Base-by-base conservation (phyloP, 2,888 invertebrate genomes). In the Blastobasis adustella region DNA sequence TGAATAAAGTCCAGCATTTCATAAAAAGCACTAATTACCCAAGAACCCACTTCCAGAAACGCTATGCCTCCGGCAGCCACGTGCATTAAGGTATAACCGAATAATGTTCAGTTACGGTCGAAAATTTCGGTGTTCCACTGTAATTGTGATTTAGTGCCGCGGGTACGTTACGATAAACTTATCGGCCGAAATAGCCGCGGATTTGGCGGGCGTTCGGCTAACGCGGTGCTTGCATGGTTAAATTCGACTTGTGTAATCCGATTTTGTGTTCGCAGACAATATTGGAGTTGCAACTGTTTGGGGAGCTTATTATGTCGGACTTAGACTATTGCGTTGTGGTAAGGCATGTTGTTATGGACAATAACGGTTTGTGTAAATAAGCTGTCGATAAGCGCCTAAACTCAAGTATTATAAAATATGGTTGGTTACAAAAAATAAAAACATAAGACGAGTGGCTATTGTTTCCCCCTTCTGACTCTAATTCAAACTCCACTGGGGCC, bases 121-220 rank as follows among this genome's bases (percentile, higher is more conserved):
- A 76, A 82, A 80, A 81, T 82, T 79, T 81, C 76, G 73, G 76
- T 66, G 74, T 80, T 78, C 67, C 76, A 66, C 75, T 23, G 76
- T 85, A 84, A 85, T 85, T 86, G 77, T 85, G 83, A 84, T 84
- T 77, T 81, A 84, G 76, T 73, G 71, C 59, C 65, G 69, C 68
- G 66, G 69, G 73, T 82, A 76, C 81, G 82, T 81, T 61, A 69
- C 75, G 83, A 85, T 85, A 80, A 78, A 79, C 69, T 79, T 86
- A 85, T 82, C 82, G 71, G 63, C 52, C 58, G 54, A 61, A 59
- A 65, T 62, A 62, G 60, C 47, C 57, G 59, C 59, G 58, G 61
- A 62, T 70, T 64, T 64, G 61, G 58, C 62, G 62, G 62, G 63
- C 54, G 49, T 56, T 55, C 54, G 55, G 52, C 50, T 55, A 54